Evolutionary conservation across 2,888 invertebrate genomes (phyloP).

Genomic region (Nomada ruficornis): DNA sequence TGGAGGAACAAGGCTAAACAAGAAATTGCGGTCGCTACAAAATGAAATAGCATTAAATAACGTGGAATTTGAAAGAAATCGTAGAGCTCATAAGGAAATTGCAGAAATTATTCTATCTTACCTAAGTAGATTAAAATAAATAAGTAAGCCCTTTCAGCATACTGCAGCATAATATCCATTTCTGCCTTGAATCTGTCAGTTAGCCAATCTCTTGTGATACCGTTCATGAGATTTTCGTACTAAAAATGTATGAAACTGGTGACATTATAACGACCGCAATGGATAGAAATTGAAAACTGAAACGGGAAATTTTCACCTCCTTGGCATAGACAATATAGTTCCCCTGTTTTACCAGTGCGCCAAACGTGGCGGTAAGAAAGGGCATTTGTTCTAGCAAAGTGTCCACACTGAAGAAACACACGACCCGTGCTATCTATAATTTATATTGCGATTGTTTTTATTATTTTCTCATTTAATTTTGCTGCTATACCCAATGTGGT

Average conservation of each 20-base stretch:
- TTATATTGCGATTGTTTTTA: not conserved
- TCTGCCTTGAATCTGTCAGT: not conserved
- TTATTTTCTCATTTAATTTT: not conserved
- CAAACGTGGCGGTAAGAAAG: not conserved
- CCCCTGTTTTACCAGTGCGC: not conserved
- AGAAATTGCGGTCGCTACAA: not conserved
- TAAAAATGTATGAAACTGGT: not conserved
- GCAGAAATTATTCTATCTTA: not conserved
- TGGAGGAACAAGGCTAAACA: not conserved
- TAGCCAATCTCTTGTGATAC: conserved; percentile 8
- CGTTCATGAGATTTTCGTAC: conserved; percentile 3
- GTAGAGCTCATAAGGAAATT: not conserved
- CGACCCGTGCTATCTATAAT: not conserved
- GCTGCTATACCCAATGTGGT: not conserved
- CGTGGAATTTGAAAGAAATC: too few relatives aligned
- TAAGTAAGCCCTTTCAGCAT: not conserved
- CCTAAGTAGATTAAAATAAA: not conserved
- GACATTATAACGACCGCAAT: not conserved
- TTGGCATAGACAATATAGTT: not conserved
- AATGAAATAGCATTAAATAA: not conserved
- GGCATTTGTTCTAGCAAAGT: not conserved
- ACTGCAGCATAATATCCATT: not conserved
- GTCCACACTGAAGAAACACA: not conserved
- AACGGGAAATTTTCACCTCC: not conserved
- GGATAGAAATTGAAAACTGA: not conserved